These are phyloP conservation scores for Myripristis murdjan DNA, from an alignment of 2,797 vertebrate species.

Conservation along the genomic window DNA sequence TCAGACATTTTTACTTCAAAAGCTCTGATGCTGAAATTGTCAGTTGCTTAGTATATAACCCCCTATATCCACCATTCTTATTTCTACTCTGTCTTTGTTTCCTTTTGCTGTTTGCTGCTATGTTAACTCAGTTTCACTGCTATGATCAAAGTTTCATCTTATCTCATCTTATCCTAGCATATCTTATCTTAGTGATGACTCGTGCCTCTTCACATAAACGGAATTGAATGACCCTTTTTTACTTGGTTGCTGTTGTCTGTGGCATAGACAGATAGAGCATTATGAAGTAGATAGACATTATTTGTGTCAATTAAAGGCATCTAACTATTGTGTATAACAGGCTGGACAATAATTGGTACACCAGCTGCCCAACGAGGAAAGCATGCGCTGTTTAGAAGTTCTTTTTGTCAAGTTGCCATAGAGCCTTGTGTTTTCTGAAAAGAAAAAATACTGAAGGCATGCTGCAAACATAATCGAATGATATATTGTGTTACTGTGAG, in stretches of 20 bases:
- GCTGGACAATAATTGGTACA: neutral
- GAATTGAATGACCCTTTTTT: conserved; percentile 54
- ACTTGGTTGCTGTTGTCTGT: conserved; percentile 10
- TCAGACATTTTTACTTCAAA: conserved; percentile 33
- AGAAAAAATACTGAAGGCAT: conserved; percentile 12
- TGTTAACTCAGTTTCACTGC: conserved; percentile 26
- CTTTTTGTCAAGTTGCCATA: neutral
- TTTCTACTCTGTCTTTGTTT: conserved; percentile 15
- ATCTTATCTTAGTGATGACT: conserved; percentile 23
- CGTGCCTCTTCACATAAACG: conserved; percentile 58
- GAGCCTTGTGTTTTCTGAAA: conserved; percentile 10
- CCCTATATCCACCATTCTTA: conserved; percentile 7
- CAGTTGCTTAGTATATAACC: conserved; percentile 15
- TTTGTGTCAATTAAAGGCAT: conserved; percentile 16
- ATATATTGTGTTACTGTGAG: no score
- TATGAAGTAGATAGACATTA: conserved; percentile 24
- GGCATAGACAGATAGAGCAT: conserved; percentile 25
- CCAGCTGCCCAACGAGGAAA: neutral
- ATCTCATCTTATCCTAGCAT: conserved; percentile 40
- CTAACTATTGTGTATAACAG: neutral
- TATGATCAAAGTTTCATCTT: conserved; percentile 14
- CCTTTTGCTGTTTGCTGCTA: conserved; percentile 17
- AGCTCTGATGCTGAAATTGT: conserved; percentile 17
- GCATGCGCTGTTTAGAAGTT: no score
- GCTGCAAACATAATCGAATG: neutral